phyloP scores from a whole-genome alignment of 1,140 invertebrate species.

The Ganaspis sp. region DNA sequence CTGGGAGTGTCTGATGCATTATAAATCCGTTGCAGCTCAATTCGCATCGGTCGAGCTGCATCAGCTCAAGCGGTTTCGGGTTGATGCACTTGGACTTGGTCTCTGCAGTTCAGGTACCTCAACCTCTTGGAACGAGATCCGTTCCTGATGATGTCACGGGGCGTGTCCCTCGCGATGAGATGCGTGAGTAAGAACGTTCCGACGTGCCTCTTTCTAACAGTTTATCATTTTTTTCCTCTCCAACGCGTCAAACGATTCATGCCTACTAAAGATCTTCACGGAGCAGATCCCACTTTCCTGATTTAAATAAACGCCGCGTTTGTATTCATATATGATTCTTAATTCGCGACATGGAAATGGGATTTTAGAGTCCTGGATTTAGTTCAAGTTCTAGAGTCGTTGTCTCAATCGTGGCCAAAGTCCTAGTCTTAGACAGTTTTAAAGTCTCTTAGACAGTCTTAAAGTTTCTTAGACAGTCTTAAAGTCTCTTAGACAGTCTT shows the following conservation, averaged over 20 bases:
- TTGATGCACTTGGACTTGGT: constrained; percentile 54
- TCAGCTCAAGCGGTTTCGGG: constrained; percentile 42
- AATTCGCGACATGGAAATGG: neutral
- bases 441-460: too few relatives aligned
- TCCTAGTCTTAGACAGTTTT: too few relatives aligned
- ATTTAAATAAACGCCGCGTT: constrained; percentile 7
- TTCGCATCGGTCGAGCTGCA: constrained; percentile 42
- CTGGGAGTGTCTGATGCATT: constrained; percentile 17
- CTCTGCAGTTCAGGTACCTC: constrained; percentile 40
- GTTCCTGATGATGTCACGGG: constrained; percentile 49
- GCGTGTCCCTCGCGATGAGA: constrained; percentile 39
- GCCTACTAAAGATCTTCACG: neutral
- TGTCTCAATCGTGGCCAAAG: too few relatives aligned
- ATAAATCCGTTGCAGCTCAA: constrained; percentile 54
- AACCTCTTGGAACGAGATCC: constrained; percentile 42
- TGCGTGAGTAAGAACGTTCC: constrained; percentile 23
- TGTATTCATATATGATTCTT: neutral
- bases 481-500: too few relatives aligned
- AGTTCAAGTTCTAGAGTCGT: too few relatives aligned
- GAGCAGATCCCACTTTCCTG: neutral
- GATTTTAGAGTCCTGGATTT: too few relatives aligned
- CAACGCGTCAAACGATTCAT: neutral
- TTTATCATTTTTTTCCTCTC: neutral
- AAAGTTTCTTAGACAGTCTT: too few relatives aligned
- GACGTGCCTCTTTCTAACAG: constrained; percentile 4